Evolutionary conservation across 1,140 invertebrate species (phyloP).

Genomic region (Drosophila bocki): DNA sequence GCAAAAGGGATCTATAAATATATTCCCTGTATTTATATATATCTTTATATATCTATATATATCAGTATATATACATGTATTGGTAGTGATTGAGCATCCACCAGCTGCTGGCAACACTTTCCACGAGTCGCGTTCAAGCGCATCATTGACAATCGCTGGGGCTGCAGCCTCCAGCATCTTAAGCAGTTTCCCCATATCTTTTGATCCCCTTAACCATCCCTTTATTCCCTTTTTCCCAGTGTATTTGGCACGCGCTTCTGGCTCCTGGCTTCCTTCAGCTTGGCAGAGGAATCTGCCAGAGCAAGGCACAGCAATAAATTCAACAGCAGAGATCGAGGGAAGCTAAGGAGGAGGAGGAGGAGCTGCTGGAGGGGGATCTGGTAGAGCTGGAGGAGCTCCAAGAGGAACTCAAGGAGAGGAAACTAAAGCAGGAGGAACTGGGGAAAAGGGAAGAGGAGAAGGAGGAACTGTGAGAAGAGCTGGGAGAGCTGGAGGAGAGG

Average conservation of each 20-base stretch:
- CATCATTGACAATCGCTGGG: constrained; percentile 61
- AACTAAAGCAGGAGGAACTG: neutral
- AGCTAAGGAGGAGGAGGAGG: neutral
- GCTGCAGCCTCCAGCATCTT: neutral
- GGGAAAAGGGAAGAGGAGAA: neutral
- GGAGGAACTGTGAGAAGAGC: neutral
- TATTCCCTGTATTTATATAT: constrained; percentile 19
- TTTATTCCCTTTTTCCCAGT: neutral
- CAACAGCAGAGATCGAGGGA: constrained; percentile 20
- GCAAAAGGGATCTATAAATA: constrained; percentile 39
- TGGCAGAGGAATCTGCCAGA: neutral
- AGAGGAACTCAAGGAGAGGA: neutral
- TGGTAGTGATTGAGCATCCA: constrained; percentile 62
- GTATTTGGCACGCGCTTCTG: constrained; percentile 53
- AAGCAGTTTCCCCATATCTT: neutral
- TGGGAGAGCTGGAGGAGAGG: too few species aligned
- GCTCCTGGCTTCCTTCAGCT: constrained; percentile 29
- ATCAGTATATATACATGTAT: neutral
- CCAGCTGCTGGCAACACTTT: constrained; percentile 50
- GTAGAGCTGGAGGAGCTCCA: neutral
- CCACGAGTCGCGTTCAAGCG: constrained; percentile 49
- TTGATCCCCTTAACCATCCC: neutral
- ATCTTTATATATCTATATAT: constrained; percentile 16
- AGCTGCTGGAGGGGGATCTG: neutral
- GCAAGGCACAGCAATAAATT: constrained; percentile 51